Conservation (phyloP, 2,888 invertebrate species). For the Mythimna albipuncta region DNA sequence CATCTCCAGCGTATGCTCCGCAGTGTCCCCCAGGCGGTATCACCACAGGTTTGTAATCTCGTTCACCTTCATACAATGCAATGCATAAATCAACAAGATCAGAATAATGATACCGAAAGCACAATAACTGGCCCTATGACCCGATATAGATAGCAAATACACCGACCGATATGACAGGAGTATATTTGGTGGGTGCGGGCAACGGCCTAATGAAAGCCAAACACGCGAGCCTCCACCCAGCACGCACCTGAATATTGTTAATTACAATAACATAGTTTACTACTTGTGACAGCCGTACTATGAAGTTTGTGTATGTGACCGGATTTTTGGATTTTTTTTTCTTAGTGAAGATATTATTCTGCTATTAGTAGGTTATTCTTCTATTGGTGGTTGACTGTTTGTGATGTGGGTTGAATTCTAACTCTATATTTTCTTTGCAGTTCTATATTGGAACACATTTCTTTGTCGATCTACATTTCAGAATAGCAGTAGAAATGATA, state of each 20-base stretch:
- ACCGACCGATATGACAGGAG: conserved; percentile 69
- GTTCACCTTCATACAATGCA: not conserved
- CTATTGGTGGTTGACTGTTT: not conserved
- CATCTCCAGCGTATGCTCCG: too few species aligned
- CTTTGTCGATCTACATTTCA: not conserved
- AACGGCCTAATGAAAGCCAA: conserved; percentile 84
- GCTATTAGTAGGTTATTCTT: not conserved
- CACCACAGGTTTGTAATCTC: not conserved
- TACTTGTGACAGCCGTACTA: conserved; percentile 55
- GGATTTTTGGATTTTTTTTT: conserved; percentile 39
- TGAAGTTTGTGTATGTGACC: conserved; percentile 44
- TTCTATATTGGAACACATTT: not conserved
- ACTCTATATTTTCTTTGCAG: not conserved
- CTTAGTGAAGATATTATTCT: not conserved
- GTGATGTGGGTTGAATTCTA: not conserved
- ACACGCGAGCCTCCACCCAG: conserved; percentile 84
- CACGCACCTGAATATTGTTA: conserved; percentile 71
- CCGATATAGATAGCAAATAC: conserved; percentile 68
- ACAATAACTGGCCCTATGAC: conserved; percentile 39
- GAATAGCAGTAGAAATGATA: conserved; percentile 9
- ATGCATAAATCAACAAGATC: conserved; percentile 13
- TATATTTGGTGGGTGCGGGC: conserved; percentile 78
- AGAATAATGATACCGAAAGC: conserved; percentile 16
- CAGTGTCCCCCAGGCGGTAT: not conserved
- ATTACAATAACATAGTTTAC: conserved; percentile 72